Conservation (phyloP, 2,113 vertebrate genomes). For the Macquaria australasica region DNA sequence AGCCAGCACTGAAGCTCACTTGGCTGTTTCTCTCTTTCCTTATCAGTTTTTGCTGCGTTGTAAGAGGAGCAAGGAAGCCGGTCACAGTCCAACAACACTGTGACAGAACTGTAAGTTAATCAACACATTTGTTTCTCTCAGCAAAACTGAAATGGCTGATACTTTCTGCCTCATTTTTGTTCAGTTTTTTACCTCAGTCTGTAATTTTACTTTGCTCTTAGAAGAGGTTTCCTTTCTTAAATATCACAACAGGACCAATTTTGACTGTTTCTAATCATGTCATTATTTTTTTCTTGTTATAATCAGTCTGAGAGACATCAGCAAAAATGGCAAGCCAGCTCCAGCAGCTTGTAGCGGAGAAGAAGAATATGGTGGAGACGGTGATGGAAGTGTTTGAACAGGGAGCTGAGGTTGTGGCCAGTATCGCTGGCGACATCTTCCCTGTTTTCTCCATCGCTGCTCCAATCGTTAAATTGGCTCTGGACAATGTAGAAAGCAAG, state of each 20-base stretch:
- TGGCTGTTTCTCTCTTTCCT: slow-evolving; percentile 64
- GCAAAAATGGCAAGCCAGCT: slow-evolving; percentile 78
- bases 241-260: not conserved
- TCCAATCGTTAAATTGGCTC: slow-evolving; percentile 81
- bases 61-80: slow-evolving; percentile 39
- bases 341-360: slow-evolving; percentile 80
- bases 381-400: slow-evolving; percentile 86
- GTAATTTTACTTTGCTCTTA: not conserved
- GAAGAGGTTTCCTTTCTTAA: not conserved
- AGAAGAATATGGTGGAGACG: slow-evolving; percentile 83
- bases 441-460: slow-evolving; percentile 85
- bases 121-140: not conserved
- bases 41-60: slow-evolving; percentile 64
- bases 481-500: slow-evolving; percentile 86
- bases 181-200: not conserved
- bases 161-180: not conserved
- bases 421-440: slow-evolving; percentile 84
- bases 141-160: not conserved
- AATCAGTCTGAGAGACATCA: slow-evolving; percentile 13
- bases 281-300: slow-evolving; percentile 15
- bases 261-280: not conserved
- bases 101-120: slow-evolving; percentile 51
- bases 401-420: slow-evolving; percentile 83
- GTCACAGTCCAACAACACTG: slow-evolving; percentile 36
- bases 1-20: slow-evolving; percentile 59